phyloP scores from a whole-genome alignment of 2,797 vertebrate species.

The Propithecus deckenii region DNA sequence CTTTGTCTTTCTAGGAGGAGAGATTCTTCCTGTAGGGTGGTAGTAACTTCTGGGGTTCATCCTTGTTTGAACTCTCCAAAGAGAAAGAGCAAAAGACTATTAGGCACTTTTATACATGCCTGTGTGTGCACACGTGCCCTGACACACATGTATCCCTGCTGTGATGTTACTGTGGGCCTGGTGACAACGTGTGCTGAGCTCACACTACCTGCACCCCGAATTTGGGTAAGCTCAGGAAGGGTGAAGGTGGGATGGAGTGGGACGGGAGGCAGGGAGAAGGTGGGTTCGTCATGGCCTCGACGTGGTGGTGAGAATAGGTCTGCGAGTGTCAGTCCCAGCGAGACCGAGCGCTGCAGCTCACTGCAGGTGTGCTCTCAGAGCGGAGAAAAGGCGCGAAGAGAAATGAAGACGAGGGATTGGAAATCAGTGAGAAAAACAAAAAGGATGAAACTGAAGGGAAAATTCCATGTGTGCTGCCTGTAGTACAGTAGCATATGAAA shows the following conservation, averaged over 20 bases:
- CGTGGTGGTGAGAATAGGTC: neutral
- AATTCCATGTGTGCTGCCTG: rapidly evolving
- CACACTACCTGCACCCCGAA: no score
- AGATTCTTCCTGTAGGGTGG: neutral
- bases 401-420: neutral
- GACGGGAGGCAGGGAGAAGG: neutral
- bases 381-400: neutral
- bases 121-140: neutral
- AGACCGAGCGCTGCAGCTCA: rapidly evolving
- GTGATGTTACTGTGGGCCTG: neutral
- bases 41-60: neutral
- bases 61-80: neutral
- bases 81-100: neutral
- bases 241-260: neutral
- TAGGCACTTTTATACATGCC: neutral
- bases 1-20: neutral
- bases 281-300: neutral
- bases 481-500: neutral
- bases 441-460: neutral
- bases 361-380: neutral
- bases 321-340: no score
- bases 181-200: neutral
- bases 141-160: rapidly evolving
- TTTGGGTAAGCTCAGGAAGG: neutral
- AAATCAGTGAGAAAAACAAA: neutral